Base-by-base conservation (phyloP, 2,797 vertebrate genomes). In the Etheostoma perlongum region DNA sequence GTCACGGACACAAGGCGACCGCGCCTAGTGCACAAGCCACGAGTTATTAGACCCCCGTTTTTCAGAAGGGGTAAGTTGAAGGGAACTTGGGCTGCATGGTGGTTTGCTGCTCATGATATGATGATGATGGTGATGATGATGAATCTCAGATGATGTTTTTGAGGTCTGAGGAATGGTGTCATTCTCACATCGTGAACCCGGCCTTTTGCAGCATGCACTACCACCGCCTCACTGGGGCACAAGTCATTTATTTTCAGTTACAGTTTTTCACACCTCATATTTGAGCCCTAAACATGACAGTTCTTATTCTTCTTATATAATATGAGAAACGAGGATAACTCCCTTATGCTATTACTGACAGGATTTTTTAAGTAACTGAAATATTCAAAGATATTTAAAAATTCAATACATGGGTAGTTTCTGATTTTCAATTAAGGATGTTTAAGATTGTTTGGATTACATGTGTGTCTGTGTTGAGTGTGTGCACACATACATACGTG, bases 11-110 rank as follows among this genome's bases (percentile, higher is more conserved):
- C 89, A 86, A 92, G 89, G 92, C 84, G 60, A 60, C 66, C 86
- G 42, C 92, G 91, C 85, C 83, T 93, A 78, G 84, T 93, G 86
- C 92, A 84, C 92, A 93, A 90, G 91, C 94, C 91, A 3, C 85
- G 84, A 52, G 90, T 93, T 91, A 93, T 94, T 93, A 94, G 92
- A 85, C 89, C 91, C 92, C 92, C 91, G 88, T 93, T 93, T 92
- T 92, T 92, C 92, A 91, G 92, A 78, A 93, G 92, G 93, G 93
- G 94, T 94, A 93, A 94, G 94, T 94, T 84, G 83, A 89, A 79
- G 79, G 75, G 76, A 75, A 59, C 73, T 72, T 48, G 79, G 87
- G 91, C 88, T 94, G 92, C 93, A 94, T 93, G 93, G 92, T 92
- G 89, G 80, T 88, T 85, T 92, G 91, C 89, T 93, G 91, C 89